phyloP scores from a whole-genome alignment of 2,888 invertebrate genomes.

The Strigamia crassipes region DNA sequence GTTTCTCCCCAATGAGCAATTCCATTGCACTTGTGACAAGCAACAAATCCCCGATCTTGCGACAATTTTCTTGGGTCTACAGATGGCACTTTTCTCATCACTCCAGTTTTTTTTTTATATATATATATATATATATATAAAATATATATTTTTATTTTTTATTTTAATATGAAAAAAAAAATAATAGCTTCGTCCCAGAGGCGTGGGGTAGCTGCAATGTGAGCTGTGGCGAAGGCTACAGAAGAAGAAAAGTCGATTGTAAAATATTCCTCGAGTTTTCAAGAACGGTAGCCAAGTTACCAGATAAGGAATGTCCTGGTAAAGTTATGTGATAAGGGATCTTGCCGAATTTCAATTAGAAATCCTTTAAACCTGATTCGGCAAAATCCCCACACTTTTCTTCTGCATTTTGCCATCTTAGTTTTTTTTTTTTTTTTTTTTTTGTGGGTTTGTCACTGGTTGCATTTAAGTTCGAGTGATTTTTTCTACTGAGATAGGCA shows the following conservation, averaged over 20 bases:
- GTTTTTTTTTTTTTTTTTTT: no score
- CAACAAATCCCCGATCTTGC: constrained; percentile 25
- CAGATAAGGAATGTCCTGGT: constrained; percentile 85
- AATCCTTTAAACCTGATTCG: not conserved
- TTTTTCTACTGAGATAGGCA: no score
- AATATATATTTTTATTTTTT: not conserved
- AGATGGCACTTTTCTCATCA: constrained; percentile 34
- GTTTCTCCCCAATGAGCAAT: constrained; percentile 24
- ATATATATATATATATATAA: no score
- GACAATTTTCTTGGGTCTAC: constrained; percentile 25
- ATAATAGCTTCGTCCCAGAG: constrained; percentile 90
- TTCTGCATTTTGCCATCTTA: no score
- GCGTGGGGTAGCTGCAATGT: constrained; percentile 92
- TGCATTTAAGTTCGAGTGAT: no score
- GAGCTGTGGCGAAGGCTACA: constrained; percentile 85
- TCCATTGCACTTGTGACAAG: constrained; percentile 32
- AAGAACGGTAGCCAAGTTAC: constrained; percentile 81
- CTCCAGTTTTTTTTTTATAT: not conserved
- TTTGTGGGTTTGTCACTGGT: no score
- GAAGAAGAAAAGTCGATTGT: constrained; percentile 87
- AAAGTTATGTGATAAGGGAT: constrained; percentile 34
- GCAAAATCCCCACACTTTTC: no score
- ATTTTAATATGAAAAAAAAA: constrained; percentile 47
- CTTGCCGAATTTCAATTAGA: not conserved
- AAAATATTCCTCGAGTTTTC: constrained; percentile 93